phyloP scores from a whole-genome alignment of 2,888 invertebrate species.

The Trachelus stipa region DNA sequence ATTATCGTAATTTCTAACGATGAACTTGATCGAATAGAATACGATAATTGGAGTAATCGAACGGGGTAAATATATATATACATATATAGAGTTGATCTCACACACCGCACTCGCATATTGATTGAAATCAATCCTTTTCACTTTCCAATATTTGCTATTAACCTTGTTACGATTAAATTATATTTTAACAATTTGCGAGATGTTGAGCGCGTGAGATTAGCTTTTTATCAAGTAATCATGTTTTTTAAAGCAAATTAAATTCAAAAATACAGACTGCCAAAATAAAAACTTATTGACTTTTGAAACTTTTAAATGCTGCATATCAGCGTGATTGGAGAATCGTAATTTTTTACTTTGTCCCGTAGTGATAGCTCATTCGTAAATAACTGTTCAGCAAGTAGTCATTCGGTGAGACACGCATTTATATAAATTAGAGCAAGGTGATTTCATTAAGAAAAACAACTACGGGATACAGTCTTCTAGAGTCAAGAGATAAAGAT shows the following conservation, averaged over 20 bases:
- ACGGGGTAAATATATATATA: slow-evolving; percentile 14
- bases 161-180: not conserved
- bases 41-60: slow-evolving; percentile 22
- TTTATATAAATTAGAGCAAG: not conserved
- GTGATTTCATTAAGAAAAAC: not conserved
- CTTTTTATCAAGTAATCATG: slow-evolving; percentile 38
- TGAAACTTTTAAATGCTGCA: not conserved
- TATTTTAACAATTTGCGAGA: not conserved
- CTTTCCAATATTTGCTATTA: not conserved
- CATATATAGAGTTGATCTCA: slow-evolving; percentile 22
- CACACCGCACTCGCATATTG: not conserved
- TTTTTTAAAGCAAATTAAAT: slow-evolving; percentile 23
- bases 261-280: not conserved
- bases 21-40: not conserved
- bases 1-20: not conserved
- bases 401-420: not conserved
- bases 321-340: not conserved
- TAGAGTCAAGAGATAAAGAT: not conserved
- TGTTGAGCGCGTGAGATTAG: not conserved
- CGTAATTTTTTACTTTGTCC: not conserved
- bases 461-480: not conserved
- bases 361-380: not conserved
- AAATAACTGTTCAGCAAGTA: not conserved
- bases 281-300: not conserved
- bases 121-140: not conserved